Evolutionary conservation across 2,113 vertebrate species (phyloP).

Genomic region (Chelonoidis abingdonii): DNA sequence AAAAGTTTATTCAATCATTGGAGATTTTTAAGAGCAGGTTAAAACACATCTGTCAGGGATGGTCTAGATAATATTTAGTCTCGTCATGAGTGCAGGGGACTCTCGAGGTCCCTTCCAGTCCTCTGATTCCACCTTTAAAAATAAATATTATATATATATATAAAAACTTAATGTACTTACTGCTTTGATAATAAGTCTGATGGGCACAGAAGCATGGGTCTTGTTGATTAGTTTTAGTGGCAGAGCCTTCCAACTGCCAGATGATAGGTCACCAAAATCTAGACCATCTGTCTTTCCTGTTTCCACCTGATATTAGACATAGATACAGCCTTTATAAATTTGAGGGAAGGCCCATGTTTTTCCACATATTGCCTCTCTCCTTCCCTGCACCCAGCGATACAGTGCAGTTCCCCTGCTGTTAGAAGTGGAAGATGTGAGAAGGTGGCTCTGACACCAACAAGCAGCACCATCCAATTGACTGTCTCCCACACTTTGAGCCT

Average conservation of each 20-base stretch:
- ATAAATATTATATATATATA: neutral
- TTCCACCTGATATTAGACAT: slow-evolving; percentile 83
- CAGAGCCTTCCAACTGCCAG: slow-evolving; percentile 87
- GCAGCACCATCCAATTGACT: fast-evolving
- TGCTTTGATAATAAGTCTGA: slow-evolving; percentile 93
- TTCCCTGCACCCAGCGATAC: neutral
- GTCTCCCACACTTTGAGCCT: neutral
- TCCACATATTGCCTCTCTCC: neutral
- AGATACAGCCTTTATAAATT: slow-evolving; percentile 4
- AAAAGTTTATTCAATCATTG: neutral
- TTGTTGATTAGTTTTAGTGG: slow-evolving; percentile 90
- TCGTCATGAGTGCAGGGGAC: too few species aligned
- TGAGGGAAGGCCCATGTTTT: neutral
- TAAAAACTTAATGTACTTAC: slow-evolving; percentile 81
- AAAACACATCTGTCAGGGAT: too few species aligned
- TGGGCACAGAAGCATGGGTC: slow-evolving; percentile 89
- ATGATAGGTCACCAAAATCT: slow-evolving; percentile 93
- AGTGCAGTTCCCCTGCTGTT: neutral
- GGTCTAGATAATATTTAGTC: too few species aligned
- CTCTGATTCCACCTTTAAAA: too few species aligned
- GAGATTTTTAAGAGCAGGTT: too few species aligned
- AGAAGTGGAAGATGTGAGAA: fast-evolving
- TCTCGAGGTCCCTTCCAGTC: too few species aligned
- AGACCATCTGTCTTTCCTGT: slow-evolving; percentile 80
- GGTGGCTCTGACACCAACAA: neutral